Evolutionary conservation across 1,140 invertebrate genomes (phyloP).

Genomic region (Zaprionus capensis): DNA sequence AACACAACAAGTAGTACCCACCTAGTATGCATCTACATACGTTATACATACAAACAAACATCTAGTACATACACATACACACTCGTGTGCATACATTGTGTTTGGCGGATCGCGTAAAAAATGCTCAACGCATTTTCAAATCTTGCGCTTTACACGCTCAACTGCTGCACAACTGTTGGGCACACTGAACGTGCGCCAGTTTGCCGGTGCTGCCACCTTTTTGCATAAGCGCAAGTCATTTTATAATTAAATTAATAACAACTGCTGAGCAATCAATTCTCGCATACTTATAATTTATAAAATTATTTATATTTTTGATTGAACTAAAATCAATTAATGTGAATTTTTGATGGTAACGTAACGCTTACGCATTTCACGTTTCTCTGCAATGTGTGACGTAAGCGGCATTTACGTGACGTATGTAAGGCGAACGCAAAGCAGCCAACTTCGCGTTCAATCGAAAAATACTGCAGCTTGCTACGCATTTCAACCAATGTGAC

Average conservation of each 20-base stretch:
- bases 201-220: constrained; percentile 33
- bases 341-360: neutral
- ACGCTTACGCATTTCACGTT: neutral
- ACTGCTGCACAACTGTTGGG: constrained; percentile 10
- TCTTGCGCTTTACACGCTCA: neutral
- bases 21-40: neutral
- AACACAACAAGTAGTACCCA: constrained; percentile 10
- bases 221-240: neutral
- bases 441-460: constrained; percentile 29
- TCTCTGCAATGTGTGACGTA: constrained; percentile 15
- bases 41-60: neutral
- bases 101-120: neutral
- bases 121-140: constrained; percentile 1
- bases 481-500: constrained; percentile 46
- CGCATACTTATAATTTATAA: neutral
- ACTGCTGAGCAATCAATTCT: neutral
- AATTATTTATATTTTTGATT: too few relatives aligned
- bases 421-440: constrained; percentile 1
- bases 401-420: constrained; percentile 24
- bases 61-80: neutral
- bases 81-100: neutral
- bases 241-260: neutral
- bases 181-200: neutral
- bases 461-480: constrained; percentile 25
- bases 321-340: neutral